Base-by-base conservation (phyloP, 2,113 vertebrate genomes). In the Lethenteron camtschaticum region DNA sequence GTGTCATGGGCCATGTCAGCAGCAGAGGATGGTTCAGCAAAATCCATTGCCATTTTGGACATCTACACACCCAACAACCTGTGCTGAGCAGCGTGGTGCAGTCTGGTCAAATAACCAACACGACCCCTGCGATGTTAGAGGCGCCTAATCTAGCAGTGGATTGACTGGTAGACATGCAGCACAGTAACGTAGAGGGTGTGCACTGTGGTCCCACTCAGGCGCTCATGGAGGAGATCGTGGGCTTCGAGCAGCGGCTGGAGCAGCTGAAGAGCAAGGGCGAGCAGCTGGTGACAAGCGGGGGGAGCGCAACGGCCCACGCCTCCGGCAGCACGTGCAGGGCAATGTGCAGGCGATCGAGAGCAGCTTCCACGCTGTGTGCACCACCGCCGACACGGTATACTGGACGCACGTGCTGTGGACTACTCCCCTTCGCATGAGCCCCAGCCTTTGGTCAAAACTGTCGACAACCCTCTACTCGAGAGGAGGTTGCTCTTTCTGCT, bases 311-410 rank as follows among this genome's bases (percentile, higher is more conserved):
- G 91, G 91, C 79, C 81, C 77, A 68, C 85, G 85, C 72, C 84
- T 95, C 71, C 87, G 83, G 73, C 89, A 91, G 80, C 88, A 83
- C 58, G 80, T 90, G 72, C 84, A 86, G 58, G 80, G 77, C 55
- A 89, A 94, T 73, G 83, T 90, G 75, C 92, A 99, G 79, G 90
- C 92, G 71, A 86, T 84, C 2, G 83, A 77, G 75, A 92, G 96
- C 77, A 99, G 94, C 74, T 99, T 96, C 78, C 89, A 88, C 1
- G 92, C 92, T 59, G 87, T 99, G 82, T 96, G 89, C 78, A 99
- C 86, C 74, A 95, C 92, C 4, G 89, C 89, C 2, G 90, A 97
- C 80, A 84, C 90, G 73, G 94, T 97, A 81, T 11, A 24, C 24
- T 66, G 63, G 24, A 66, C 24, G n/a, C 24, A 66, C 24, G 11